These are phyloP conservation scores for Sisyra nigra DNA, from an alignment of 2,888 invertebrate genomes.

Conservation along the genomic window DNA sequence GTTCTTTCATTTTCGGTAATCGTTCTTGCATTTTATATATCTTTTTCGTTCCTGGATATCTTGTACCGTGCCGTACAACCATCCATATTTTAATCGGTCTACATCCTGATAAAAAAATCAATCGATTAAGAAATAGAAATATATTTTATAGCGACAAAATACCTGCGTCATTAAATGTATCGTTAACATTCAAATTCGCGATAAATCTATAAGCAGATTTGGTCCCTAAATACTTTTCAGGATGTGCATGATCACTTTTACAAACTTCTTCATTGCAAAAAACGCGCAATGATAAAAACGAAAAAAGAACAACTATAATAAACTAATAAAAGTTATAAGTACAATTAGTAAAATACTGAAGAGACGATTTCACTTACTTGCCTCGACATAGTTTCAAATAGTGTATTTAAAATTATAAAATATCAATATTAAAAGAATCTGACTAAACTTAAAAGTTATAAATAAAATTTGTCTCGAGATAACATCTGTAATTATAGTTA, in stretches of 20 bases:
- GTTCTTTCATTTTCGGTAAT: constrained; percentile 34
- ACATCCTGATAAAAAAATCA: constrained; percentile 42
- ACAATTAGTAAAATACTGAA: no score
- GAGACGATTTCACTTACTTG: no score
- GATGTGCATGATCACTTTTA: constrained; percentile 1
- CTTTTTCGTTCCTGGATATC: constrained; percentile 45
- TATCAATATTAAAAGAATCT: no score
- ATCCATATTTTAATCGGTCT: constrained; percentile 54
- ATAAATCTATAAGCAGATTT: constrained; percentile 59
- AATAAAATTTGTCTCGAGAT: no score
- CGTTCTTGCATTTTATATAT: constrained; percentile 34
- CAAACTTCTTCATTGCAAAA: not conserved
- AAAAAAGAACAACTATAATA: no score
- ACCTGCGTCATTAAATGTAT: constrained; percentile 39
- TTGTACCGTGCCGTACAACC: constrained; percentile 61
- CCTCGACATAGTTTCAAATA: no score
- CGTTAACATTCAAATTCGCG: constrained; percentile 43
- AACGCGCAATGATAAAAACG: no score
- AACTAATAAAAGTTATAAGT: no score
- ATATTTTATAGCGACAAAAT: constrained; percentile 14
- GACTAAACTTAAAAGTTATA: no score
- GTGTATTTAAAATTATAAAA: no score
- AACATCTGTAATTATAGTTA: no score
- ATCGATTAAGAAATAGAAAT: constrained; percentile 4
- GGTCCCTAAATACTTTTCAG: constrained; percentile 34